A percentile compares a stretch with the other conserved stretches of the same genome.
phyloP scores from a whole-genome alignment of 2,888 invertebrate species.

The Alcis repandata region DNA sequence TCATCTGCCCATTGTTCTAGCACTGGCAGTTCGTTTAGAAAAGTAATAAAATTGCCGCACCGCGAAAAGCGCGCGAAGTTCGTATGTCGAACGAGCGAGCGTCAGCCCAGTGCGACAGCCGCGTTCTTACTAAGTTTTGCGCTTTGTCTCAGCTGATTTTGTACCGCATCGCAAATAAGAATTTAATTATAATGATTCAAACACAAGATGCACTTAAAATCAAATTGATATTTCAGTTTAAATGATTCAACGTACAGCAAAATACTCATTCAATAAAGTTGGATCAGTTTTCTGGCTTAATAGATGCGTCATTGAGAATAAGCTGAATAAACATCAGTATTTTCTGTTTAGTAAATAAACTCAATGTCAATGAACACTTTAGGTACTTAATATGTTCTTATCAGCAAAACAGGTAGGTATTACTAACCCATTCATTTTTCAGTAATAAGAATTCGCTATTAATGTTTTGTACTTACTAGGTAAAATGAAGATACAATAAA shows the following conservation, averaged over 20 bases:
- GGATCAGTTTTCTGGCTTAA: neutral
- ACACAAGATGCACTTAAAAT: constrained; percentile 4
- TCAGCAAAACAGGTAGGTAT: too few species aligned
- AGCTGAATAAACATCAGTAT: neutral
- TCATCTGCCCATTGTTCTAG: constrained; percentile 56
- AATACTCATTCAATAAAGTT: neutral
- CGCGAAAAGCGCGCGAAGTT: constrained; percentile 62
- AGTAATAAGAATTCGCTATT: too few species aligned
- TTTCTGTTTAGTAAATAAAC: too few species aligned
- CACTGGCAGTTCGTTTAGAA: constrained; percentile 47
- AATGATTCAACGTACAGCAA: neutral
- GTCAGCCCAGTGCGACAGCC: constrained; percentile 57
- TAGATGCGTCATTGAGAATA: neutral
- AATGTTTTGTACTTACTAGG: too few species aligned
- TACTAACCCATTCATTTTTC: too few species aligned
- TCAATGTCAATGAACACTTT: too few species aligned
- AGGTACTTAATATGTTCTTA: too few species aligned
- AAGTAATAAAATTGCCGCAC: constrained; percentile 34
- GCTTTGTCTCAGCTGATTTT: constrained; percentile 5
- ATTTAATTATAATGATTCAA: neutral
- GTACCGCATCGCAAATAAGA: neutral
- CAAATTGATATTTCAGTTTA: neutral
- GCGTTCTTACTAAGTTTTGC: constrained; percentile 59
- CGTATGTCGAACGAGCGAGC: constrained; percentile 53
- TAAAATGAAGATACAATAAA: too few species aligned